Evolutionary conservation across 2,113 vertebrate species (phyloP).

Genomic region (Ammodytes marinus): DNA sequence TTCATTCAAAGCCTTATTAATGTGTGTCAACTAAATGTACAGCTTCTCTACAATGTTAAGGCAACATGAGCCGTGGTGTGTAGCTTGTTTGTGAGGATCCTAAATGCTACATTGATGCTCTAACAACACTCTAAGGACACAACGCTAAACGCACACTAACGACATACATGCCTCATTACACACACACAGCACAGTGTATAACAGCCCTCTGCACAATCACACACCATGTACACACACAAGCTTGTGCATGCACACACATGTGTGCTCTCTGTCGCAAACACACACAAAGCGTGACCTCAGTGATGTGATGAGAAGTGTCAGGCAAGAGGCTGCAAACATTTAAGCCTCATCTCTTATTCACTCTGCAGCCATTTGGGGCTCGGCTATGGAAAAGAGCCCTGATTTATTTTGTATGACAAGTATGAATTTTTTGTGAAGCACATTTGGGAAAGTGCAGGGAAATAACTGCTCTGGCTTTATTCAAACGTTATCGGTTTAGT

Average conservation of each 20-base stretch:
- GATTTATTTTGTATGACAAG: slow-evolving; percentile 91
- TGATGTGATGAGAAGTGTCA: slow-evolving; percentile 88
- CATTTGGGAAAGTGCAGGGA: slow-evolving; percentile 62
- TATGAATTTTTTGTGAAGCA: slow-evolving; percentile 87
- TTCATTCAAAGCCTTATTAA: background rate
- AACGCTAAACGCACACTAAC: slow-evolving; percentile 73
- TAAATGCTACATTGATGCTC: slow-evolving; percentile 67
- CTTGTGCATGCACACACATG: background rate
- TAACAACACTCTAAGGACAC: slow-evolving; percentile 70
- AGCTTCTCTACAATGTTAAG: background rate
- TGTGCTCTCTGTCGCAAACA: slow-evolving; percentile 12
- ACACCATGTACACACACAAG: slow-evolving; percentile 15
- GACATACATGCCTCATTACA: slow-evolving; percentile 78
- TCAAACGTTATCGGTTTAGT: slow-evolving; percentile 74
- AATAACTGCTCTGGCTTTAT: slow-evolving; percentile 54
- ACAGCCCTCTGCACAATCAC: slow-evolving; percentile 55
- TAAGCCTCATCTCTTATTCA: slow-evolving; percentile 87
- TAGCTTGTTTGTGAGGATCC: slow-evolving; percentile 50
- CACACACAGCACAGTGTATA: slow-evolving; percentile 74
- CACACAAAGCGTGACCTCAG: slow-evolving; percentile 47
- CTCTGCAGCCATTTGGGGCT: slow-evolving; percentile 83
- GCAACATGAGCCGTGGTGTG: background rate
- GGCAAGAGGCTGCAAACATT: slow-evolving; percentile 85
- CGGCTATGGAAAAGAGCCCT: slow-evolving; percentile 77
- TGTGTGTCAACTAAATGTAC: background rate